Conservation (phyloP, 2,888 invertebrate genomes). For the Cheilosia scutellata region DNA sequence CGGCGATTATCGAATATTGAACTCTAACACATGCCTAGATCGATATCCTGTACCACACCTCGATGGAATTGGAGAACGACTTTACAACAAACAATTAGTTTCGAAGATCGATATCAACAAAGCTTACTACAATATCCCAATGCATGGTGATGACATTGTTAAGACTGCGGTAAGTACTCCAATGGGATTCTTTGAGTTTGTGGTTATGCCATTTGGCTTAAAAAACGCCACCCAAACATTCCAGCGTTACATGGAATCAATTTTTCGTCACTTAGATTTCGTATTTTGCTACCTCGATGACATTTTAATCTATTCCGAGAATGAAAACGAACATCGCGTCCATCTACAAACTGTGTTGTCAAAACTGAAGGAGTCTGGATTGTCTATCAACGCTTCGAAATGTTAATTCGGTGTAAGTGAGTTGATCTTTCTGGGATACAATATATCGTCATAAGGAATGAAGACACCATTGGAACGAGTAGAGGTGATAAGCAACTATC, state of each 20-base stretch:
- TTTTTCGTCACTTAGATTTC: conserved; percentile 76
- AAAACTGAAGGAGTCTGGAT: conserved; percentile 15
- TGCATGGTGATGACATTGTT: conserved; percentile 79
- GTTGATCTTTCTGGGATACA: conserved; percentile 36
- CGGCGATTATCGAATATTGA: conserved; percentile 79
- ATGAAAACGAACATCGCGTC: conserved; percentile 65
- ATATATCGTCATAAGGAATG: conserved; percentile 10
- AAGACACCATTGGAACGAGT: conserved; percentile 63
- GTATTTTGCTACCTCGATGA: conserved; percentile 79
- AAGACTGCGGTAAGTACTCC: conserved; percentile 82
- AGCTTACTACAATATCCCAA: conserved; percentile 81
- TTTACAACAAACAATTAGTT: conserved; percentile 53
- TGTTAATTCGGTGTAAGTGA: conserved; percentile 65
- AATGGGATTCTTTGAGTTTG: conserved; percentile 81
- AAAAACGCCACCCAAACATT: conserved; percentile 79
- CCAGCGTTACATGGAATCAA: conserved; percentile 77
- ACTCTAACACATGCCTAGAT: conserved; percentile 79
- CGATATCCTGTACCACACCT: conserved; percentile 78
- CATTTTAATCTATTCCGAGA: conserved; percentile 77
- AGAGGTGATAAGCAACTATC: conserved; percentile 53
- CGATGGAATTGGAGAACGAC: not conserved
- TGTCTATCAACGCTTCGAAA: conserved; percentile 30
- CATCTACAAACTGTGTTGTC: conserved; percentile 71
- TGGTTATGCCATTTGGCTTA: conserved; percentile 78
- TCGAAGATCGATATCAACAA: conserved; percentile 76